Evolutionary conservation across 2,888 invertebrate genomes (phyloP).

Genomic region (Nymphalis c-album): DNA sequence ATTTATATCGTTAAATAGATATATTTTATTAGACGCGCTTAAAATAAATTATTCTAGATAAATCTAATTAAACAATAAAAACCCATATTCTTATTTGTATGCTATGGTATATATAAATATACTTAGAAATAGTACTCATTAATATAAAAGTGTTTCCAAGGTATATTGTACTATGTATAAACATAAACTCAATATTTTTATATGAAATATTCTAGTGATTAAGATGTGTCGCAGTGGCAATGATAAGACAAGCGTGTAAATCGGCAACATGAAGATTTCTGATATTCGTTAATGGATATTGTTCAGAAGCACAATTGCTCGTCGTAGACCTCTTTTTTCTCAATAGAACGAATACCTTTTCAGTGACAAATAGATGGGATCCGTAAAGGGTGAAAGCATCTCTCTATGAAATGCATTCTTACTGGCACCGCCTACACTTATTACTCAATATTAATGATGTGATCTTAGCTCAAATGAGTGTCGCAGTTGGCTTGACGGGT

Average conservation of each 20-base stretch:
- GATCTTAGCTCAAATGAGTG: constrained; percentile 76
- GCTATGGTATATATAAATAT: too few species aligned
- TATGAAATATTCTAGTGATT: not conserved
- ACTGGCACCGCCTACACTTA: constrained; percentile 68
- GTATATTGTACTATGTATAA: too few species aligned
- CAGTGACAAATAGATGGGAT: constrained; percentile 68
- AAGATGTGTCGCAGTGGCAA: not conserved
- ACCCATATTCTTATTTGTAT: too few species aligned
- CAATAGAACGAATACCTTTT: constrained; percentile 47
- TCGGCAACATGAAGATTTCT: constrained; percentile 43
- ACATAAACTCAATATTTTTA: too few species aligned
- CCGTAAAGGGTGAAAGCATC: constrained; percentile 77
- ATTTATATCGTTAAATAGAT: too few species aligned
- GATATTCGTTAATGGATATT: constrained; percentile 24
- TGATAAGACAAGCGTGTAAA: constrained; percentile 56
- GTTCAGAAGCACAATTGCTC: constrained; percentile 20
- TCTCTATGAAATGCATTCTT: constrained; percentile 71
- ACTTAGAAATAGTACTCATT: too few species aligned
- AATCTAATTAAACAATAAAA: too few species aligned
- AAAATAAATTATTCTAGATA: too few species aligned
- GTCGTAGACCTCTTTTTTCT: constrained; percentile 49
- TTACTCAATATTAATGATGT: constrained; percentile 79
- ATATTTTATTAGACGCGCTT: too few species aligned
- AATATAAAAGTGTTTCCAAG: too few species aligned
- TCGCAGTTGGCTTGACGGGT: constrained; percentile 69